A percentile compares a stretch with the other conserved stretches of the same genome.
Evolutionary conservation across 2,888 invertebrate species (phyloP).

Genomic region (Tenthredo scrophulariae): DNA sequence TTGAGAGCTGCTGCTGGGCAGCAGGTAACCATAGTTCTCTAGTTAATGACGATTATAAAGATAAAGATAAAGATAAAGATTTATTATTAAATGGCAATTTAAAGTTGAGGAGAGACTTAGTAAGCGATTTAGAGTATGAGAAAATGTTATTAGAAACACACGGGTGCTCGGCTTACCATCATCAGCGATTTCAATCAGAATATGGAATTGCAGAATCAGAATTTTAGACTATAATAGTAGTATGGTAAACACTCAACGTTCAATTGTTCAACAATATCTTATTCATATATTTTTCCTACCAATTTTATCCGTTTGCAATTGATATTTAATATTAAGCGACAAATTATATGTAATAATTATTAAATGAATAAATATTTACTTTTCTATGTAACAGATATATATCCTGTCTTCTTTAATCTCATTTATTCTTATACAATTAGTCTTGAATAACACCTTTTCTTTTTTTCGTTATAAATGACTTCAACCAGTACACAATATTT

Average conservation of each 20-base stretch:
- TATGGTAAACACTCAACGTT: slow-evolving; percentile 30
- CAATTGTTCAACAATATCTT: slow-evolving; percentile 44
- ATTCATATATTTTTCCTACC: slow-evolving; percentile 37
- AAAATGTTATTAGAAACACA: slow-evolving; percentile 83
- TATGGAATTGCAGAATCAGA: slow-evolving; percentile 65
- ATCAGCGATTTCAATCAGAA: slow-evolving; percentile 64
- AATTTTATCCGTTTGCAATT: slow-evolving; percentile 31
- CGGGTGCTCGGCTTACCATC: slow-evolving; percentile 83
- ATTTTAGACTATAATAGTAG: slow-evolving; percentile 61
- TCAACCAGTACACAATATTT: not conserved
- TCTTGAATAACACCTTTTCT: not conserved
- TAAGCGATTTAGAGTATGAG: slow-evolving; percentile 74
- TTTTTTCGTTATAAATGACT: not conserved
- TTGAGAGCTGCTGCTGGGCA: slow-evolving; percentile 61
- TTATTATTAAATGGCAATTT: slow-evolving; percentile 58
- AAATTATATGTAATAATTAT: slow-evolving; percentile 60
- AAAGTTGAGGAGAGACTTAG: slow-evolving; percentile 56
- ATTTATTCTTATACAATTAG: not conserved
- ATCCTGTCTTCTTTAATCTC: not conserved
- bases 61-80: slow-evolving; percentile 40
- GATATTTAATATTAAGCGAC: slow-evolving; percentile 32
- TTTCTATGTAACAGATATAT: slow-evolving; percentile 64
- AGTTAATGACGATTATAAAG: slow-evolving; percentile 59
- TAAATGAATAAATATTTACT: slow-evolving; percentile 72
- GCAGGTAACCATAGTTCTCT: slow-evolving; percentile 68